Conservation (phyloP, 2,113 vertebrate genomes). For the Castor canadensis region DNA sequence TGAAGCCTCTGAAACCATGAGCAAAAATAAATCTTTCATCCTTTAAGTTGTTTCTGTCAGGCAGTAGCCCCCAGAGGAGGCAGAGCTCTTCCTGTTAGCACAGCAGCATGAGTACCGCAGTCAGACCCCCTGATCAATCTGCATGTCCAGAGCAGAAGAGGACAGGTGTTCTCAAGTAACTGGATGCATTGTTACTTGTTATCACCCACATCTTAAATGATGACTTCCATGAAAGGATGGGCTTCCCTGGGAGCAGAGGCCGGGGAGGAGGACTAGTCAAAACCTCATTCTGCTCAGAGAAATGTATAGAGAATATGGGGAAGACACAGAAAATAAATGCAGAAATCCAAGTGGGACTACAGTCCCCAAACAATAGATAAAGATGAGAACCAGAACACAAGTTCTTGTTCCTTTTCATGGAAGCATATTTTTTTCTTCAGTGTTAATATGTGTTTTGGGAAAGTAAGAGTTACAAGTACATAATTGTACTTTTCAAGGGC, state of each 20-base stretch:
- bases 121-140: neutral
- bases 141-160: neutral
- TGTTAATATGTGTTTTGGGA: neutral
- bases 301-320: neutral
- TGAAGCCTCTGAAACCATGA: too few species aligned
- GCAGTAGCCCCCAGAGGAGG: neutral
- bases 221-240: too few species aligned
- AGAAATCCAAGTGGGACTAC: neutral
- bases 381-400: neutral
- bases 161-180: neutral
- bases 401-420: neutral
- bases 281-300: neutral
- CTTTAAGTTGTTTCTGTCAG: too few species aligned
- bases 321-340: neutral
- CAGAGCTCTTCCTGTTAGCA: fast-evolving
- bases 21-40: too few species aligned
- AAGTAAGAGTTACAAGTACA: neutral
- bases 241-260: neutral
- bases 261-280: neutral
- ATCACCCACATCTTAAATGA: fast-evolving
- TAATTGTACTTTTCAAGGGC: conserved; percentile 43
- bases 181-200: neutral
- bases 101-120: too few species aligned
- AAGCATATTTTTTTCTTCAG: neutral
- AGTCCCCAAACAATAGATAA: neutral